Evolutionary conservation across 2,113 vertebrate species (phyloP).

Genomic region (Antennarius striatus): DNA sequence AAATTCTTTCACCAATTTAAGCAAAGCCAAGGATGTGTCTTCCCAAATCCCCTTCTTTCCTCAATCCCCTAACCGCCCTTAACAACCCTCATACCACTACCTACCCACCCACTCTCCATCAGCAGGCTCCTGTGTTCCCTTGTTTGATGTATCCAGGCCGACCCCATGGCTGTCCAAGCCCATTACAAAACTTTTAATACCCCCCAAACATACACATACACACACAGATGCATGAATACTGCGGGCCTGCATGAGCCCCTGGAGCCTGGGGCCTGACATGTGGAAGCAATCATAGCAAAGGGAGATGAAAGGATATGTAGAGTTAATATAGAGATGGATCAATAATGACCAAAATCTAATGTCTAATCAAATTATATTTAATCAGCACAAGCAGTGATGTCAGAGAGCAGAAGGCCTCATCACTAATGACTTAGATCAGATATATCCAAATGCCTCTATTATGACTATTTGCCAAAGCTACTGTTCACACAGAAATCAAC

Average conservation of each 20-base stretch:
- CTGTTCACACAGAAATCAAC: conserved; percentile 31
- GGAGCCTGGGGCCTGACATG: conserved; percentile 42
- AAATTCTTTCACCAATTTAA: conserved; percentile 54
- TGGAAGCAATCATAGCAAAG: conserved; percentile 58
- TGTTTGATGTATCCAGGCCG: conserved; percentile 25
- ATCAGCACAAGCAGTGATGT: conserved; percentile 35
- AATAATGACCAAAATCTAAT: conserved; percentile 53
- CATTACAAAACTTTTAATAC: conserved; percentile 35
- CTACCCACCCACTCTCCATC: conserved; percentile 32
- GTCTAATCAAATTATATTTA: conserved; percentile 66
- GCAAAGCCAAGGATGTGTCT: conserved; percentile 41
- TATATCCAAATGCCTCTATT: conserved; percentile 22
- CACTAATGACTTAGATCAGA: conserved; percentile 38
- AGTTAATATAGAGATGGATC: conserved; percentile 51
- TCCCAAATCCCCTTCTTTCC: conserved; percentile 32
- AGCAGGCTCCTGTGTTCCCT: conserved; percentile 41
- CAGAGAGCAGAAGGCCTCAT: conserved; percentile 6
- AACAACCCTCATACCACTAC: conserved; percentile 25
- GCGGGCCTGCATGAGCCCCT: conserved; percentile 35
- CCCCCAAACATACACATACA: background rate
- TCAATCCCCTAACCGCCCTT: conserved; percentile 9
- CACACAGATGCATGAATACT: conserved; percentile 29
- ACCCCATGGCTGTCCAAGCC: conserved; percentile 28
- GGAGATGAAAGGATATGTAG: conserved; percentile 58
- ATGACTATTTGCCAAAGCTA: conserved; percentile 35